These are phyloP conservation scores for Orchesellides sinensis DNA, from an alignment of 2,888 invertebrate species.

Conservation along the genomic window DNA sequence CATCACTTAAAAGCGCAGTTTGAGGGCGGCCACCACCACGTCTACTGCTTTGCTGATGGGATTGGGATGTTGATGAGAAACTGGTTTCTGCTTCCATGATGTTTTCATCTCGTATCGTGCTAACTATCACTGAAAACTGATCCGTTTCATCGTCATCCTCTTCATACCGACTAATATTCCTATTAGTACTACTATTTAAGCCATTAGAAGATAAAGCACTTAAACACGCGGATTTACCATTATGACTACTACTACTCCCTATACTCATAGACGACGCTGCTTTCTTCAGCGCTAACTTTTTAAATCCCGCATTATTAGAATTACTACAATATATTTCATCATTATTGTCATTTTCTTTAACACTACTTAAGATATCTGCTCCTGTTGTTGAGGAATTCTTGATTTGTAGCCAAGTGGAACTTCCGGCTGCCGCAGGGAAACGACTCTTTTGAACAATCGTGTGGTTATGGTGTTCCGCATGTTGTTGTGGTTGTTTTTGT, in stretches of 20 bases:
- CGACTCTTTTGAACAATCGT: constrained; percentile 16
- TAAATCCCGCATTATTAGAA: constrained; percentile 15
- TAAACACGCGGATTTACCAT: neutral
- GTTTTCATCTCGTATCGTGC: constrained; percentile 7
- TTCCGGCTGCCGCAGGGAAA: constrained; percentile 67
- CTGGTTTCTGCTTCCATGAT: constrained; percentile 64
- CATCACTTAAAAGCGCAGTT: constrained; percentile 65
- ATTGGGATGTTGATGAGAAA: constrained; percentile 33
- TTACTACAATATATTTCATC: neutral
- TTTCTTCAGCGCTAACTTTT: constrained; percentile 23
- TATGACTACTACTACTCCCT: neutral
- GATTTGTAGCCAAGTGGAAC: constrained; percentile 66
- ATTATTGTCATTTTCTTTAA: constrained; percentile 31
- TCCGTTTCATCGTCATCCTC: constrained; percentile 35
- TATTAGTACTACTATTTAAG: neutral
- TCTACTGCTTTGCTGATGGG: constrained; percentile 6
- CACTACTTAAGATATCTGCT: constrained; percentile 1
- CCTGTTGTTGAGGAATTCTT: constrained; percentile 40
- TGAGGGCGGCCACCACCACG: constrained; percentile 51
- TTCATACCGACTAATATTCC: constrained; percentile 14
- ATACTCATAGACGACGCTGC: neutral
- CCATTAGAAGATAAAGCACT: neutral
- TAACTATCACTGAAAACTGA: constrained; percentile 23
- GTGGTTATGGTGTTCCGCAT: constrained; percentile 25
- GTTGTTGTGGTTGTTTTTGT: constrained; percentile 4